Base-by-base conservation (phyloP, 2,113 vertebrate species). In the Amblyornis subalaris region DNA sequence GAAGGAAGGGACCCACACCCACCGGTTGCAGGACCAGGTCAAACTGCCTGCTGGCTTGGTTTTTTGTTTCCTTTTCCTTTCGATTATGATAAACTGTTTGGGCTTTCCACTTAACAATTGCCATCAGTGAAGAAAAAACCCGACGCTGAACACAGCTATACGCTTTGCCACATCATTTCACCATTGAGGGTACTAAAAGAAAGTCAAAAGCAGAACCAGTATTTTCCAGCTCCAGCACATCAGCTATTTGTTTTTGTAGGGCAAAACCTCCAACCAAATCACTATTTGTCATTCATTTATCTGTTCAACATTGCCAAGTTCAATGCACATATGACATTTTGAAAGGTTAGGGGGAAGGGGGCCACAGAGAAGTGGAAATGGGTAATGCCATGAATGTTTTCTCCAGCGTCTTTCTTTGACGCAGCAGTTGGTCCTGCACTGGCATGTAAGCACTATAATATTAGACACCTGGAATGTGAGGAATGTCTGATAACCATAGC, bases 381-480 rank as follows among this genome's bases (percentile, higher is more conserved):
- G 57, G 47, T 55, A 73, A 84, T 21, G n/a, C 47, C 40, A 26
- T 25, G 38, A 72, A 38, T 67, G 93, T 77, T 96, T 97, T 88
- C 80, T 72, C 84, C 70, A 64, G 73, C 2, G 0, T 85, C 95
- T 90, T 93, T 60, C 89, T 95, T 93, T 90, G 81, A 94, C 74
- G 0, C 35, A 93, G 91, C 55, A 89, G 91, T 96, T 92, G 93
- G 82, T 73, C 83, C 91, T 88, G 55, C 4, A 7, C 66, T 91
- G 93, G 87, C 36, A 2, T 76, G 88, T 61, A 91, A 97, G 95
- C 92, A 89, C 96, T 96, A 92, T 77, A 96, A 95, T 97, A 97
- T 97, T 97, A 97, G 97, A 98, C 97, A 95, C 96, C 96, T 96
- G 98, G 98, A 98, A 98, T 98, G 98, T 75, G 66, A 98, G 94